Percentiles rank a stretch among this genome's conserved stretches.
Evolutionary conservation across 92 coral and sea anemone species (phyloP).

Genomic region (Hydrozoanthus gracilis): DNA sequence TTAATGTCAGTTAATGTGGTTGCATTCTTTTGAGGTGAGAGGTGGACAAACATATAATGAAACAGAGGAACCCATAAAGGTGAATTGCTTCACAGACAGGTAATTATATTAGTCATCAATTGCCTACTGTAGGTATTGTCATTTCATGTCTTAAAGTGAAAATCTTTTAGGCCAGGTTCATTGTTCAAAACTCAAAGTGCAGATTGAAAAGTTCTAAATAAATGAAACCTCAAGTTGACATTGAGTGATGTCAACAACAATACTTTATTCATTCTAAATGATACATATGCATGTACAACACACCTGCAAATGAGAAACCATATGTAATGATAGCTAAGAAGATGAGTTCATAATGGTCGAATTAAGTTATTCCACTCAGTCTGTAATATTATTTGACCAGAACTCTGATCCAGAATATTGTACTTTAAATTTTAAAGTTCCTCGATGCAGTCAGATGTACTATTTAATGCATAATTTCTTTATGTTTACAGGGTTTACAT

Average conservation of each 20-base stretch:
- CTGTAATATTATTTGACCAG: too few species aligned
- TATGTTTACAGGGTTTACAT: slow-evolving; percentile 75
- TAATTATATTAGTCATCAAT: slow-evolving; percentile 6
- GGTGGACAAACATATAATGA: slow-evolving; percentile 66
- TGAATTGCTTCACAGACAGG: slow-evolving; percentile 81
- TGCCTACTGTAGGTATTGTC: neutral
- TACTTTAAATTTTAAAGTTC: neutral
- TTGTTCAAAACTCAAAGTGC: too few species aligned
- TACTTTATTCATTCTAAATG: too few species aligned
- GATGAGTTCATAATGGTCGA: too few species aligned
- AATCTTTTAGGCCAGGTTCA: neutral
- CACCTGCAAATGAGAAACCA: too few species aligned
- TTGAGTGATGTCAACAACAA: too few species aligned
- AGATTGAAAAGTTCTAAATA: too few species aligned
- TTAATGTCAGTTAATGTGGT: neutral
- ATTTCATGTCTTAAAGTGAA: neutral
- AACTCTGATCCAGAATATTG: neutral
- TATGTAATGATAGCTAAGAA: too few species aligned
- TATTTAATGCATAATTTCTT: neutral
- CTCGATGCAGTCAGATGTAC: neutral
- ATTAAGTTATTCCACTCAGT: too few species aligned
- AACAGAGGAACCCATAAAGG: slow-evolving; percentile 59
- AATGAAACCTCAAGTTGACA: too few species aligned
- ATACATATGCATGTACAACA: too few species aligned
- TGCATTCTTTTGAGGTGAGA: slow-evolving; percentile 50